Evolutionary conservation across 2,797 vertebrate genomes (phyloP).

Genomic region (Coendou prehensilis): DNA sequence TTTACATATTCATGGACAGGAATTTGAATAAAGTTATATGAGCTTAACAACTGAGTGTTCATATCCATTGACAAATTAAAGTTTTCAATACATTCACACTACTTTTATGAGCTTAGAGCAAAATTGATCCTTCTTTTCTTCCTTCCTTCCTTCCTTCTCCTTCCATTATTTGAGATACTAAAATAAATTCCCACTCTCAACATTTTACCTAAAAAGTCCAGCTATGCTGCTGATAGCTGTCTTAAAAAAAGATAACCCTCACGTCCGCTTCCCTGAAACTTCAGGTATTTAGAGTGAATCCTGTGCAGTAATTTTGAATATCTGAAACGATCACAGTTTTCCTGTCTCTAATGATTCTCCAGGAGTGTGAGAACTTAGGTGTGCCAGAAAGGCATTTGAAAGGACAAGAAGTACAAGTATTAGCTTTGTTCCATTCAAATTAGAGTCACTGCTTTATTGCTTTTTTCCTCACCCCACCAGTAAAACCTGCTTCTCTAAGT

Average conservation of each 20-base stretch:
- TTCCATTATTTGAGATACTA: not conserved
- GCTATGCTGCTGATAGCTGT: not conserved
- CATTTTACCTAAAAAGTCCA: constrained; percentile 20
- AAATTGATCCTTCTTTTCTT: not conserved
- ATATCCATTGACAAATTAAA: constrained; percentile 46
- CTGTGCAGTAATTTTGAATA: not conserved
- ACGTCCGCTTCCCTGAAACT: not conserved
- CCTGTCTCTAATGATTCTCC: not conserved
- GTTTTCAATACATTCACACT: constrained; percentile 12
- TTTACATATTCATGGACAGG: not conserved
- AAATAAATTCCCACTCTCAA: constrained; percentile 20
- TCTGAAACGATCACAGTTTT: constrained; percentile 50
- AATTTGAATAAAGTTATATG: not conserved
- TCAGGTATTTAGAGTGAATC: not conserved
- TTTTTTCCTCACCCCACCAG: not conserved
- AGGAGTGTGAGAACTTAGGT: constrained; percentile 8
- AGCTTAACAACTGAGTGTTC: not conserved
- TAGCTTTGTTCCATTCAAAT: constrained; percentile 54
- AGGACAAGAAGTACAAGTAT: not conserved
- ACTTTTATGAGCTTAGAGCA: not conserved
- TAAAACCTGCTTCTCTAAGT: not conserved
- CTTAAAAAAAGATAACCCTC: not conserved
- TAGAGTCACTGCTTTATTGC: not conserved
- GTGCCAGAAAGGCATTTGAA: constrained; percentile 25
- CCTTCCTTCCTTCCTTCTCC: no score